Percentiles rank a stretch among this genome's conserved stretches.
Evolutionary conservation across 1,140 invertebrate species (phyloP).

Genomic region (Drosophila bocqueti): DNA sequence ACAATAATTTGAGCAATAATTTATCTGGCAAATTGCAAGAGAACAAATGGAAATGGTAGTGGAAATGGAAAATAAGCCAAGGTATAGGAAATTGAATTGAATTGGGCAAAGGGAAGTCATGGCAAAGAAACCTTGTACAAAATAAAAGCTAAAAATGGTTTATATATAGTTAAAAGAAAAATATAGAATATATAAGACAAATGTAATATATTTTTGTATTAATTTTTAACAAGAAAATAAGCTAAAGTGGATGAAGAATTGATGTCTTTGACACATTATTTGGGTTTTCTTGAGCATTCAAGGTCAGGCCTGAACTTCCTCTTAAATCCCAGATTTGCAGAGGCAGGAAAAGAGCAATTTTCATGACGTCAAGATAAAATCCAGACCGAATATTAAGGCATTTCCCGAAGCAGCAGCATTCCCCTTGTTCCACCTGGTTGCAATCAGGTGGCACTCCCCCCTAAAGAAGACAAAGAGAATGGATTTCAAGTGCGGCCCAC

Average conservation of each 20-base stretch:
- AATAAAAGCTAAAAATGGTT: no score
- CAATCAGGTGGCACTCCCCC: conserved; percentile 25
- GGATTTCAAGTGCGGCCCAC: conserved; percentile 32
- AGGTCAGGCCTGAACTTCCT: no score
- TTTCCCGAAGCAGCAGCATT: neutral
- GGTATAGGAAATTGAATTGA: no score
- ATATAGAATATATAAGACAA: no score
- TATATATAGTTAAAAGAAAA: no score
- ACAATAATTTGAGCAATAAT: conserved; percentile 42
- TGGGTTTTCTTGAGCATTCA: no score
- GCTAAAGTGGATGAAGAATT: no score
- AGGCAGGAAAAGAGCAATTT: neutral
- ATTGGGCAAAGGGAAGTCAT: no score
- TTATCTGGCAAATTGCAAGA: conserved; percentile 27
- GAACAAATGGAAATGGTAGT: conserved; percentile 6
- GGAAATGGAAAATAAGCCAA: conserved; percentile 17
- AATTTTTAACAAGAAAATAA: no score
- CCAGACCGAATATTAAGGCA: conserved; percentile 10
- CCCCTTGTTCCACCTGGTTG: neutral
- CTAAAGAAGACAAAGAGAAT: neutral
- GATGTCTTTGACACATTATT: no score
- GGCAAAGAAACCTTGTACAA: no score
- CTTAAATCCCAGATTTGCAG: neutral
- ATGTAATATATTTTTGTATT: no score
- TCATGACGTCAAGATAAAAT: conserved; percentile 17